Percentiles rank a stretch among this genome's conserved stretches.
phyloP scores from a whole-genome alignment of 2,797 vertebrate genomes.

The Artibeus jamaicensis region DNA sequence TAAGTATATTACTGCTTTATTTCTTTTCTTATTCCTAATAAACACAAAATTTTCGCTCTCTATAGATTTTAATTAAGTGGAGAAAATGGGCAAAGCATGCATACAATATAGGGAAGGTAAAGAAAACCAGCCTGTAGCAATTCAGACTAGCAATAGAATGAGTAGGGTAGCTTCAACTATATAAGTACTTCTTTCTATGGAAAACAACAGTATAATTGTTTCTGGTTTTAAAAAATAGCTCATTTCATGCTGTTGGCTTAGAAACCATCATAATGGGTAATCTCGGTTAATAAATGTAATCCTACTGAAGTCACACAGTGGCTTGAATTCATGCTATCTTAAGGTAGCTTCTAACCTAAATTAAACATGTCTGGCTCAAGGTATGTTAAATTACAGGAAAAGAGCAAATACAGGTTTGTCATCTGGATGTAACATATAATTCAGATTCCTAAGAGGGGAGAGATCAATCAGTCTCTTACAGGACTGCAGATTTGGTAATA shows the following conservation, averaged over 20 bases:
- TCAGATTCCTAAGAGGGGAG: background rate
- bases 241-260: constrained; percentile 57
- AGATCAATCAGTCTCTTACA: background rate
- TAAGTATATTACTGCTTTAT: background rate
- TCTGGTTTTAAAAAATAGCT: background rate
- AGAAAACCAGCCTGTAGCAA: background rate
- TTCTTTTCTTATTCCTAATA: constrained; percentile 26
- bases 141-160: background rate
- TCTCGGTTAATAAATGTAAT: constrained; percentile 56
- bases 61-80: background rate
- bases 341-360: background rate
- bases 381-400: constrained; percentile 5
- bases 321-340: background rate
- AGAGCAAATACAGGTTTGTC: background rate
- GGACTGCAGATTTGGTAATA: background rate
- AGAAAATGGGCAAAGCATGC: background rate
- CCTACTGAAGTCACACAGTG: constrained; percentile 37
- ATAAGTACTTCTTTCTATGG: constrained; percentile 1
- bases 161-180: background rate
- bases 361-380: background rate
- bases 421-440: background rate
- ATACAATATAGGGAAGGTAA: background rate
- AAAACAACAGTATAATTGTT: background rate
- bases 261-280: constrained; percentile 48
- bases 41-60: background rate